These are phyloP conservation scores for Orientallactaga bullata DNA, from an alignment of 2,113 vertebrate genomes.

Conservation along the genomic window DNA sequence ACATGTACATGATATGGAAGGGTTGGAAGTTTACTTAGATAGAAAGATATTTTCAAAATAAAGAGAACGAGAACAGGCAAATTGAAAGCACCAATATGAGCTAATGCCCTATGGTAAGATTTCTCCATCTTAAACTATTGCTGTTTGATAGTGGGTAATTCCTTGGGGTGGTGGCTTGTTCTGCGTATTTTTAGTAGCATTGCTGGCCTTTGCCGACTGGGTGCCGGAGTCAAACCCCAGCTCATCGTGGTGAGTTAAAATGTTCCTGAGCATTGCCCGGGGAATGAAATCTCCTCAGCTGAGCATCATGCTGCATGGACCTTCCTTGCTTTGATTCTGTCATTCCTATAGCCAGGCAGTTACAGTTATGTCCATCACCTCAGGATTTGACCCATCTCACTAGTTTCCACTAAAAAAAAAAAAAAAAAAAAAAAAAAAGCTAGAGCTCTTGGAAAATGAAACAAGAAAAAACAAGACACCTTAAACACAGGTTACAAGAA, in stretches of 20 bases:
- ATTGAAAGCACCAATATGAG: not conserved
- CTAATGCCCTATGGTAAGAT: not conserved
- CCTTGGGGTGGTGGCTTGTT: not conserved
- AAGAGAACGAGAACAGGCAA: not conserved
- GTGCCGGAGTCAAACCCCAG: not conserved
- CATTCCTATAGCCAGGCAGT: not conserved
- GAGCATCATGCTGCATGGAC: not conserved
- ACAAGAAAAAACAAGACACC: slow-evolving; percentile 4
- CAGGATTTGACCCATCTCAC: not conserved
- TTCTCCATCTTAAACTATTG: not conserved
- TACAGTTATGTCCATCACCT: not conserved
- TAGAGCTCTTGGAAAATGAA: not conserved
- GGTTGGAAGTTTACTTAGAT: not conserved
- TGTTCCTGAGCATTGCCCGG: not conserved
- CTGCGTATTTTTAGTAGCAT: not conserved
- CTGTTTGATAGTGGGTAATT: not conserved
- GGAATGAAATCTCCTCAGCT: accelerated
- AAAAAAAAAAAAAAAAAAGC: not conserved
- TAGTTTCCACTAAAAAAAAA: not conserved
- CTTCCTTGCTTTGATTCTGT: not conserved
- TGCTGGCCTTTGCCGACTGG: no score
- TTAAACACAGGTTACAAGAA: slow-evolving; percentile 14
- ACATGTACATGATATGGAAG: not conserved
- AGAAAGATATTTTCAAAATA: slow-evolving; percentile 23
- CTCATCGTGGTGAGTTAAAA: not conserved